phyloP scores from a whole-genome alignment of 2,797 vertebrate genomes.

The Triplophysa yarkandensis region DNA sequence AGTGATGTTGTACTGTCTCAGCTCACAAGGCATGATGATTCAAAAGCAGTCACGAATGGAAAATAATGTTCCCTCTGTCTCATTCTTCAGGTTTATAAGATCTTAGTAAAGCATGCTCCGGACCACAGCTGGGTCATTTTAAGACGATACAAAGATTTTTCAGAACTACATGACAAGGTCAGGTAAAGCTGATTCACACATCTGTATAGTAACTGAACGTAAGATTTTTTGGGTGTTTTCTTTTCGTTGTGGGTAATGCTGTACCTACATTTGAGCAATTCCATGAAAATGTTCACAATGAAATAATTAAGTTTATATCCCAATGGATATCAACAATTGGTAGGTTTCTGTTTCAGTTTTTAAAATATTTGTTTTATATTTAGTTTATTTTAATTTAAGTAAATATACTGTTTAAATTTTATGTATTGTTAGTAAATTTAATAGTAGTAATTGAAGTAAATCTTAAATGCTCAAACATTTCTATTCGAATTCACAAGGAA shows the following conservation, averaged over 20 bases:
- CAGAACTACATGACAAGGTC: slow-evolving; percentile 74
- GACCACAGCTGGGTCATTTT: slow-evolving; percentile 78
- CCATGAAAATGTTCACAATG: no score
- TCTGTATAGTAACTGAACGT: slow-evolving; percentile 37
- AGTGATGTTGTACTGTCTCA: not conserved
- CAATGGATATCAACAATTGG: no score
- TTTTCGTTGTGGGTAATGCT: not conserved
- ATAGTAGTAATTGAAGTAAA: no score
- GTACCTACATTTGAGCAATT: slow-evolving; percentile 1
- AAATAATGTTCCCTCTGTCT: slow-evolving; percentile 12
- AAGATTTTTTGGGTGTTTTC: no score
- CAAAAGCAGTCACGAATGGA: not conserved
- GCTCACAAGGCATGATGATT: not conserved
- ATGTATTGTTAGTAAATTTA: no score
- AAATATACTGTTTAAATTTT: no score
- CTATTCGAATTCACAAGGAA: no score
- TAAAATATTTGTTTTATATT: no score
- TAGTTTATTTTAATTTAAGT: no score
- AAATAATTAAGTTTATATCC: no score
- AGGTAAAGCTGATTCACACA: slow-evolving; percentile 45
- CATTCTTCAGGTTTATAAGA: slow-evolving; percentile 72
- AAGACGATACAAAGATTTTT: slow-evolving; percentile 74
- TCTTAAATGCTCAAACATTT: no score
- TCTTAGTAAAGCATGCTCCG: slow-evolving; percentile 71
- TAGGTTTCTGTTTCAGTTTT: no score